A percentile compares a stretch with the other conserved stretches of the same genome.
phyloP scores from a whole-genome alignment of 2,888 invertebrate genomes.

The Hirtodrosophila cameraria region DNA sequence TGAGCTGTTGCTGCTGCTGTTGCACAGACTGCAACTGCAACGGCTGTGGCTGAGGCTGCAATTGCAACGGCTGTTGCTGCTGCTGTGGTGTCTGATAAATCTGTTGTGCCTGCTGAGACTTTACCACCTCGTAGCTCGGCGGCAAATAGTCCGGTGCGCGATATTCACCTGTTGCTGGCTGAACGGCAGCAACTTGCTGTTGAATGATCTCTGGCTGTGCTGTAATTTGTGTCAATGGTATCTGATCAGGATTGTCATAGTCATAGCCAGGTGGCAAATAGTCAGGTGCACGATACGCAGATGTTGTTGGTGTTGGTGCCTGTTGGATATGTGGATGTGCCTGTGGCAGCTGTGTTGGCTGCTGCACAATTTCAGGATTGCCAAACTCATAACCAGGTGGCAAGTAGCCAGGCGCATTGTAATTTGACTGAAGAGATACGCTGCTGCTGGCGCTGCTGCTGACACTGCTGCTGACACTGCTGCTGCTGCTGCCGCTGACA shows the following conservation, averaged over 20 bases:
- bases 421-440: conserved; percentile 16
- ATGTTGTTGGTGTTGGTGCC: conserved; percentile 19
- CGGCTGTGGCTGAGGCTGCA: conserved; percentile 18
- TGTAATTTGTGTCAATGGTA: conserved; percentile 2
- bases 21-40: conserved; percentile 5
- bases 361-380: conserved; percentile 31
- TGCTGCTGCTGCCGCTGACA: conserved; percentile 18
- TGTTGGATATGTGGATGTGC: background rate
- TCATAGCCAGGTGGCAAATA: conserved; percentile 69
- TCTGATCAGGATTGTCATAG: conserved; percentile 14
- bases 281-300: conserved; percentile 43
- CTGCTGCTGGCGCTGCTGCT: conserved; percentile 15
- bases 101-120: conserved; percentile 15
- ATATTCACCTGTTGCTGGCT: conserved; percentile 40
- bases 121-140: conserved; percentile 54
- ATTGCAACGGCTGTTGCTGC: conserved; percentile 19
- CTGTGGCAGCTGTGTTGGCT: conserved; percentile 6
- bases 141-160: conserved; percentile 63
- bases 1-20: conserved; percentile 19
- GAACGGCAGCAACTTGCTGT: conserved; percentile 9
- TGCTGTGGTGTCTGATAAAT: conserved; percentile 14
- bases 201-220: background rate
- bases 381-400: conserved; percentile 67
- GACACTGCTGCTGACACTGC: conserved; percentile 18
- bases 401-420: conserved; percentile 50